Evolutionary conservation across 2,113 vertebrate genomes (phyloP).

Genomic region (Egretta garzetta): DNA sequence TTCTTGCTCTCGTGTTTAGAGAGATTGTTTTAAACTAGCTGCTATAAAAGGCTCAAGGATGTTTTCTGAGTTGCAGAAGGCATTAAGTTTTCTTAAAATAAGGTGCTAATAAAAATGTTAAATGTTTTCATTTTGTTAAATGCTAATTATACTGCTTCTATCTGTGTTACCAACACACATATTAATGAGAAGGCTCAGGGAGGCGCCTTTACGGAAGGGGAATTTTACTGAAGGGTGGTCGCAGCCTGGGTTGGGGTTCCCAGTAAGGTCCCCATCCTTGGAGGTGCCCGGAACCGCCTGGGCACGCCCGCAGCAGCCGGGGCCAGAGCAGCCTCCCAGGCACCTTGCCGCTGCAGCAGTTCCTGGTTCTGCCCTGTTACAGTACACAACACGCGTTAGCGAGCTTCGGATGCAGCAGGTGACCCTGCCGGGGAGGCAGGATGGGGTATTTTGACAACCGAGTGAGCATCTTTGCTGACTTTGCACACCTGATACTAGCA

Average conservation of each 20-base stretch:
- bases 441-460: not conserved
- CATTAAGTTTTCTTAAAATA: not conserved
- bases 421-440: fast-evolving
- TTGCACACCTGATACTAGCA: too few relatives aligned
- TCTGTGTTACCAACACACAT: fast-evolving
- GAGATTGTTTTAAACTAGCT: not conserved
- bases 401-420: too few relatives aligned
- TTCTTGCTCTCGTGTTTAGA: not conserved
- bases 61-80: not conserved
- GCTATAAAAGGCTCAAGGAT: not conserved
- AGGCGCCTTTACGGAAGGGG: not conserved
- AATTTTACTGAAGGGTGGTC: not conserved
- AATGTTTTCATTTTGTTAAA: not conserved
- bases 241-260: too few relatives aligned
- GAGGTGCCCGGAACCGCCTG: fast-evolving
- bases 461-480: not conserved
- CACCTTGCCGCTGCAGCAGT: not conserved
- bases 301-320: not conserved
- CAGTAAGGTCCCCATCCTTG: not conserved
- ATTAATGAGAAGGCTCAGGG: fast-evolving
- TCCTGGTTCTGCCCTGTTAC: fast-evolving
- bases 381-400: fast-evolving
- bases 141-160: not conserved
- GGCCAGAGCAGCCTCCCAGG: not conserved
- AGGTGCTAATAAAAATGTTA: not conserved